These are phyloP conservation scores for Eurypyga helias DNA, from an alignment of 2,113 vertebrate genomes.

Conservation along the genomic window DNA sequence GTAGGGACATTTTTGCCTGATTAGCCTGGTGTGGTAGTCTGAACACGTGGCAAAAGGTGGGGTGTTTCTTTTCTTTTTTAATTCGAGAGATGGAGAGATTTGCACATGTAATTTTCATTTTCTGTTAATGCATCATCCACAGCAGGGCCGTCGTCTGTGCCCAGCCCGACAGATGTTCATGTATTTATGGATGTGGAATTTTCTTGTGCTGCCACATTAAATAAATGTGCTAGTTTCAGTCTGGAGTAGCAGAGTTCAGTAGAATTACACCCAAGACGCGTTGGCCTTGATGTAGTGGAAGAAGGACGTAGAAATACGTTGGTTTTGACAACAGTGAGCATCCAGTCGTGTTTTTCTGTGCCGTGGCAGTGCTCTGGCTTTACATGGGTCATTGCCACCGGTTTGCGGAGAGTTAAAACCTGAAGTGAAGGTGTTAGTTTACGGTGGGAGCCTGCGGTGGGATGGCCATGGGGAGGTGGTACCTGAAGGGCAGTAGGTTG, in stretches of 20 bases:
- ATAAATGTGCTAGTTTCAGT: neutral
- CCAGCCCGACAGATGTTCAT: neutral
- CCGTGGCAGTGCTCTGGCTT: neutral
- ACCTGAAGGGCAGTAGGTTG: neutral
- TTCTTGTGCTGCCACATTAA: neutral
- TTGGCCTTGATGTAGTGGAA: neutral
- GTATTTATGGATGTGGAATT: conserved; percentile 27
- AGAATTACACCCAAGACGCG: neutral
- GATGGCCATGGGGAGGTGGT: no score
- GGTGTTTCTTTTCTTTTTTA: neutral
- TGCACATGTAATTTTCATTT: neutral
- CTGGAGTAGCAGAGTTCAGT: neutral
- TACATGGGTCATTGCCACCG: accelerated
- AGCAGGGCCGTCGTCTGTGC: neutral
- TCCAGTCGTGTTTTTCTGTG: neutral
- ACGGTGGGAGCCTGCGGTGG: no score
- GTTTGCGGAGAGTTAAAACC: neutral
- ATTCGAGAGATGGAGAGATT: neutral
- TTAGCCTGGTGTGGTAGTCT: neutral
- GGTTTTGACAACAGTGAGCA: neutral
- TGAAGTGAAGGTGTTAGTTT: neutral
- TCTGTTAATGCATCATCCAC: neutral
- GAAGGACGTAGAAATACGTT: neutral
- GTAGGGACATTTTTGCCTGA: neutral
- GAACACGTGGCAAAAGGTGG: neutral